Evolutionary conservation across 1,140 invertebrate genomes (phyloP).

Genomic region (Lasioglossum baleicum): DNA sequence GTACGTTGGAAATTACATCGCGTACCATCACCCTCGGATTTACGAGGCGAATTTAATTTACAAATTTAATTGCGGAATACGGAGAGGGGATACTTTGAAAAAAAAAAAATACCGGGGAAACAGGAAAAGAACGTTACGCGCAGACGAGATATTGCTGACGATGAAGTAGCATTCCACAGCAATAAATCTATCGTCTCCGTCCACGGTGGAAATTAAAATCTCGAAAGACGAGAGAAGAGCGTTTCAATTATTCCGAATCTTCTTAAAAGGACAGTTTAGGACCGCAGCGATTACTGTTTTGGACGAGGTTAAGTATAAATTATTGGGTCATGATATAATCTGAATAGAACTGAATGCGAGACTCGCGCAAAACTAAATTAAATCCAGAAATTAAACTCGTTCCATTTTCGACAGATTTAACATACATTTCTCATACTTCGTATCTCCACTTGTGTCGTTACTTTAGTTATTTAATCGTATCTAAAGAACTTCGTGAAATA

Average conservation of each 20-base stretch:
- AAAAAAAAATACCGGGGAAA: background rate
- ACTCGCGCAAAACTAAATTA: too few relatives aligned
- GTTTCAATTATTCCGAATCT: constrained; percentile 27
- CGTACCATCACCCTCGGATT: constrained; percentile 4
- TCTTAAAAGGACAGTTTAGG: background rate
- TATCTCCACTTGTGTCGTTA: too few relatives aligned
- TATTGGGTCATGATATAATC: background rate
- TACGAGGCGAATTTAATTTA: constrained; percentile 31
- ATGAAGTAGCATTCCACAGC: constrained; percentile 27
- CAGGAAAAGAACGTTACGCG: background rate
- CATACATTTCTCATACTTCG: too few relatives aligned
- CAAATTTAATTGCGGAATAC: constrained; percentile 34
- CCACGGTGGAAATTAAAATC: constrained; percentile 29
- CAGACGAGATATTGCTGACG: constrained; percentile 38
- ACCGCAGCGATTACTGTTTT: background rate
- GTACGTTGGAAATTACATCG: constrained; percentile 19
- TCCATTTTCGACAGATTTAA: too few relatives aligned
- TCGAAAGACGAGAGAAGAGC: background rate
- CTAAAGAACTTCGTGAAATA: too few relatives aligned
- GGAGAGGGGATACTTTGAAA: constrained; percentile 2
- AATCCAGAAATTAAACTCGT: too few relatives aligned
- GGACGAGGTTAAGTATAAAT: background rate
- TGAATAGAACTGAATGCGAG: too few relatives aligned
- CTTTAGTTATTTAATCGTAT: too few relatives aligned
- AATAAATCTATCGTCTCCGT: constrained; percentile 18